Conservation (phyloP, 2,797 vertebrate genomes). For the Enteromius thamalakanensis region DNA sequence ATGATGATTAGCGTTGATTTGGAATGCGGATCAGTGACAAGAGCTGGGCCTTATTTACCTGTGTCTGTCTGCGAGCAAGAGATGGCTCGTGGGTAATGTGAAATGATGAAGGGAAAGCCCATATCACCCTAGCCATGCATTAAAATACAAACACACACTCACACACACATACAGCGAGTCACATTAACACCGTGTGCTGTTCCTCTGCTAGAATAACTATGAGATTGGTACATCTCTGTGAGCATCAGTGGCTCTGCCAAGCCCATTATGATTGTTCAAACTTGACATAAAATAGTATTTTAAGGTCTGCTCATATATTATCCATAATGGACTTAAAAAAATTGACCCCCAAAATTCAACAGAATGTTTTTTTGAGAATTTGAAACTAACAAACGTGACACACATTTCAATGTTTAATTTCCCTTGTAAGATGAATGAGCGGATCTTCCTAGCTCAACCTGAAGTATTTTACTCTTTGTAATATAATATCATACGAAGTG, state of each 20-base stretch:
- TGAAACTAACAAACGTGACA: background rate
- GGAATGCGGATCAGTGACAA: slow-evolving; percentile 59
- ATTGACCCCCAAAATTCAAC: background rate
- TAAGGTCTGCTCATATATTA: background rate
- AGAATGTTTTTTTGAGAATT: background rate
- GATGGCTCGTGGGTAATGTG: slow-evolving; percentile 54
- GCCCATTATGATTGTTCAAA: background rate
- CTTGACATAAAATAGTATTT: background rate
- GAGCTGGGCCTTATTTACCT: slow-evolving; percentile 56
- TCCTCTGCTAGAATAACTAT: slow-evolving; percentile 18
- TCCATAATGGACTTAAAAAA: background rate
- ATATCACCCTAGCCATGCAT: slow-evolving; percentile 38
- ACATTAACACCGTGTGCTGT: slow-evolving; percentile 23
- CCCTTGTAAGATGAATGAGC: background rate
- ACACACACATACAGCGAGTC: slow-evolving; percentile 39
- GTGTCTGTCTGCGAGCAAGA: slow-evolving; percentile 55
- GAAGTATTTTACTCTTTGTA: background rate
- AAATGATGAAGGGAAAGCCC: slow-evolving; percentile 53
- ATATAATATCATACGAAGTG: background rate
- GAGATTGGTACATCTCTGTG: slow-evolving; percentile 20
- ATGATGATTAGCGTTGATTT: slow-evolving; percentile 64
- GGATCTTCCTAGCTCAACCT: background rate
- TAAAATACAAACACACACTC: slow-evolving; percentile 36
- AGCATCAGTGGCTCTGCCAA: background rate
- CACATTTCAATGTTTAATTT: background rate